Conservation (phyloP, 2,888 invertebrate genomes). For the Panopea generosa region DNA sequence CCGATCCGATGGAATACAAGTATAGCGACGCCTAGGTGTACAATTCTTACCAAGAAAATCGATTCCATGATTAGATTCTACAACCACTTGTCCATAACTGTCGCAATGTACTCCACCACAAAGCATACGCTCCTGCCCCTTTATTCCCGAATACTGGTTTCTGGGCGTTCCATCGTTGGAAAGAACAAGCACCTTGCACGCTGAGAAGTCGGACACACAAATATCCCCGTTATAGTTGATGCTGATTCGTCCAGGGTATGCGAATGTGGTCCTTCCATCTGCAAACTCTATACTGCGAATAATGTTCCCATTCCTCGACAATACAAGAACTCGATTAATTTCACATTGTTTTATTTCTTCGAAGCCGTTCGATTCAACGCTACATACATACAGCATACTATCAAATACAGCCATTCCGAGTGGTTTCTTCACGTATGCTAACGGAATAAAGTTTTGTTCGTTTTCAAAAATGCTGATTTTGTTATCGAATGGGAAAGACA, state of each 20-base stretch:
- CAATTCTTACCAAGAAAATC: no score
- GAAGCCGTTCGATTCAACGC: conserved; percentile 10
- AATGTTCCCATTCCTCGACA: conserved; percentile 11
- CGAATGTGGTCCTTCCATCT: conserved; percentile 6
- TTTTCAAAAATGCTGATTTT: conserved; percentile 7
- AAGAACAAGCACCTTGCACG: neutral
- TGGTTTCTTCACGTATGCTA: conserved; percentile 6
- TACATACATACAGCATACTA: conserved; percentile 11
- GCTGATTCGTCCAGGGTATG: conserved; percentile 6
- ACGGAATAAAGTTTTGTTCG: conserved; percentile 1
- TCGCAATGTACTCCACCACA: conserved; percentile 10
- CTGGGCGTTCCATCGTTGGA: neutral
- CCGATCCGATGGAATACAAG: neutral
- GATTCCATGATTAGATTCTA: conserved; percentile 6
- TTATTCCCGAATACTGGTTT: neutral
- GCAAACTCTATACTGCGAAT: conserved; percentile 13
- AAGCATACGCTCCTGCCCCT: neutral
- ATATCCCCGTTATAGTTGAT: conserved; percentile 8
- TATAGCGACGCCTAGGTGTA: no score
- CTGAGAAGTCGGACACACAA: conserved; percentile 7
- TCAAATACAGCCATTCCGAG: neutral
- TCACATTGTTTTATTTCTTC: conserved; percentile 6
- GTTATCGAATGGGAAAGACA: conserved; percentile 17
- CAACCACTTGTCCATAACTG: conserved; percentile 5
- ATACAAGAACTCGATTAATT: conserved; percentile 12